Evolutionary conservation across 2,113 vertebrate species (phyloP).

Genomic region (Phaethornis superciliosus): DNA sequence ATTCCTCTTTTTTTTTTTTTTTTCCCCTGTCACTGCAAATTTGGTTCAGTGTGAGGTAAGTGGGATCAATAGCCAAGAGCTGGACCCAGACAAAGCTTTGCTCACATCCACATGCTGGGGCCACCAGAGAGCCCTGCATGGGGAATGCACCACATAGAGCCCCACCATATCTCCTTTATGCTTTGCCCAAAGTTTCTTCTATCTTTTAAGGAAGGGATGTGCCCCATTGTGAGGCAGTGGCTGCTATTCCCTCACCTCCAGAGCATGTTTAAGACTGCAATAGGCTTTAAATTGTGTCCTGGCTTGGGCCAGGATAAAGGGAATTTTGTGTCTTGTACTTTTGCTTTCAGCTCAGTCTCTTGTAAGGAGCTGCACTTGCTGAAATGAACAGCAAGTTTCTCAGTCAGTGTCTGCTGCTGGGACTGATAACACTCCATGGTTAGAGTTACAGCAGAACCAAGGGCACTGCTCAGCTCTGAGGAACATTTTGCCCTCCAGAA

Average conservation of each 20-base stretch:
- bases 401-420: too few species aligned
- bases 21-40: not conserved
- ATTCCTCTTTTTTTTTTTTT: not conserved
- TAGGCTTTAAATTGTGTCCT: not conserved
- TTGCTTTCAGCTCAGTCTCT: too few species aligned
- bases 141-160: accelerated
- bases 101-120: accelerated
- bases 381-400: too few species aligned
- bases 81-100: not conserved
- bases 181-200: not conserved
- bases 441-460: too few species aligned
- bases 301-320: too few species aligned
- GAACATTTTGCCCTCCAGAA: too few species aligned
- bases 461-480: too few species aligned
- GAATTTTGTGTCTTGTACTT: too few species aligned
- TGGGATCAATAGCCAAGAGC: accelerated
- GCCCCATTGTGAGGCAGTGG: not conserved
- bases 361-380: too few species aligned
- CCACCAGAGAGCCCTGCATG: not conserved
- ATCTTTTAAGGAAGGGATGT: not conserved
- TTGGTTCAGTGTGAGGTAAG: not conserved
- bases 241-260: not conserved
- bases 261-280: not conserved
- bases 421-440: too few species aligned
- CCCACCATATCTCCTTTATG: accelerated